Percentiles rank a stretch among this genome's conserved stretches.
Conservation (phyloP, 2,113 vertebrate species). For the Pelodiscus sinensis region DNA sequence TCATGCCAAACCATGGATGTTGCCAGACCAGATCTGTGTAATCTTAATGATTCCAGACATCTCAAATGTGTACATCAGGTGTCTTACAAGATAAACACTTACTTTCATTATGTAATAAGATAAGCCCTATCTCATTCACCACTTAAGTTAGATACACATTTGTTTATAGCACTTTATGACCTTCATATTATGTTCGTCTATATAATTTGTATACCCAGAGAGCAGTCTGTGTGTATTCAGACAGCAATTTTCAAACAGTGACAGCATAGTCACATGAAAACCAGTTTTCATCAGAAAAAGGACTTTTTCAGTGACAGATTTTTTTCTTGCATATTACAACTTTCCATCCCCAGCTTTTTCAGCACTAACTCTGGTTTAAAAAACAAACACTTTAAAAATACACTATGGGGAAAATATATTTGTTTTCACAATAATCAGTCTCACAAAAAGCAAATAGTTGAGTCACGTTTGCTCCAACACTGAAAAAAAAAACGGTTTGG, state of each 20-base stretch:
- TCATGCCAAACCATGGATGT: too few species aligned
- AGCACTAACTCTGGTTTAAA: neutral
- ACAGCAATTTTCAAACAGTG: neutral
- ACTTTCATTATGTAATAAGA: neutral
- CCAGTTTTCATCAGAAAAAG: neutral
- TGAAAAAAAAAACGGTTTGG: neutral
- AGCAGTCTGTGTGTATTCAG: neutral
- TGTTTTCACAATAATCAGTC: neutral
- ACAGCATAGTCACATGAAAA: neutral
- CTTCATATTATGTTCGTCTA: neutral
- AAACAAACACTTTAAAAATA: neutral
- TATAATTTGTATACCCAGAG: neutral
- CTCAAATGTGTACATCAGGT: neutral
- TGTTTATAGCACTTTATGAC: neutral
- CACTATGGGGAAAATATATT: neutral
- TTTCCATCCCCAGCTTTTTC: neutral
- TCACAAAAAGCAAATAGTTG: neutral
- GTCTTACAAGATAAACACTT: neutral
- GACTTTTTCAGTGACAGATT: neutral
- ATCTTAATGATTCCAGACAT: neutral
- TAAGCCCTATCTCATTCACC: neutral
- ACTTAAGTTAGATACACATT: neutral
- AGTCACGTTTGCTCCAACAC: neutral
- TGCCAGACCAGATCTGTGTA: neutral
- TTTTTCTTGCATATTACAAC: neutral